phyloP scores from a whole-genome alignment of 1,140 invertebrate genomes.

The Brachionus calyciflorus region DNA sequence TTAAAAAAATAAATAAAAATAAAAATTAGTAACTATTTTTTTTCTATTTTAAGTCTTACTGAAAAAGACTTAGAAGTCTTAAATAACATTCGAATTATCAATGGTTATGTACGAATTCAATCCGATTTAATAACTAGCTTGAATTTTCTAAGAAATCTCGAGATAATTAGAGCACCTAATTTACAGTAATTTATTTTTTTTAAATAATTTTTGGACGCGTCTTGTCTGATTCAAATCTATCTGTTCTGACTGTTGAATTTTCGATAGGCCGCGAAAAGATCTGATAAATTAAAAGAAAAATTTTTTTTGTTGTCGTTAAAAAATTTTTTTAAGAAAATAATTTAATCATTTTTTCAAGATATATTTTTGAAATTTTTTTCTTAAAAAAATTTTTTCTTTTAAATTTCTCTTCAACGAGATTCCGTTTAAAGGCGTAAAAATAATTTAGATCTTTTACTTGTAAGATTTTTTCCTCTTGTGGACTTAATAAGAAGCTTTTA shows the following conservation, averaged over 20 bases:
- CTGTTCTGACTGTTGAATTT: too few species aligned
- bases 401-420: too few species aligned
- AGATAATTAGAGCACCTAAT: background rate
- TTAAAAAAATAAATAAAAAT: background rate
- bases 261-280: too few species aligned
- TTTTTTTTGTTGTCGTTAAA: too few species aligned
- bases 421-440: too few species aligned
- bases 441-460: background rate
- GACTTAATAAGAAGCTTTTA: too few species aligned
- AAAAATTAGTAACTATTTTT: background rate
- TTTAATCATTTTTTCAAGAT: too few species aligned
- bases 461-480: too few species aligned
- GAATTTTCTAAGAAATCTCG: conserved; percentile 13
- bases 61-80: conserved; percentile 14
- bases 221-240: too few species aligned
- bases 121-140: background rate
- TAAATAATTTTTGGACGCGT: background rate
- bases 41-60: background rate
- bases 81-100: conserved; percentile 6
- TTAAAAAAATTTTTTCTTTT: background rate
- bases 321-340: too few species aligned
- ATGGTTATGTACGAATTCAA: conserved; percentile 37
- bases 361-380: background rate
- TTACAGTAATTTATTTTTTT: background rate
- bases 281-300: too few species aligned